Base-by-base conservation (phyloP, 1,140 invertebrate species). In the Anoplophora glabripennis region DNA sequence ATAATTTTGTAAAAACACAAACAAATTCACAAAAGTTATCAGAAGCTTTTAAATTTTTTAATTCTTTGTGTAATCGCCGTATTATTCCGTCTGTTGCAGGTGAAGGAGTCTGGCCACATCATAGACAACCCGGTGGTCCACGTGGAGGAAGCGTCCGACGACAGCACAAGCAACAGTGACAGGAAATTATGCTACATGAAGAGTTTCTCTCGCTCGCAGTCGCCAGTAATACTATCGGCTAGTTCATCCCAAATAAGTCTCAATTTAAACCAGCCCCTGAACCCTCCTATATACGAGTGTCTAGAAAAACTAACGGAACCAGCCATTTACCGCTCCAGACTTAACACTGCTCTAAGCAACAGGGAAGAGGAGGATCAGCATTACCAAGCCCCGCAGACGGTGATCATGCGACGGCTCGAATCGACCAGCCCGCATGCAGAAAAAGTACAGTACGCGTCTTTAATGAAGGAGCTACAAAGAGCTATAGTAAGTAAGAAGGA, bases 381-480 rank as follows among this genome's bases (percentile, higher is more conserved):
- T 44, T 71, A 74, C 68, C 70, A 72, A 46, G 72, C 72, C 5
- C 74, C 74, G 8, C 66, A 70, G 49, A 56, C 64, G 9, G 61
- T 65, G 28, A 61, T 64, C 46, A 64, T 66, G 57, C 46, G 61
- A 11, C 48, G 61, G 7, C 54, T 63, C 3, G 70, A 73, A 35
- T 53, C 64, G 0, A 57, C 55, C 8, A 72, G 61, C 45, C 71
- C 73, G 3, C 58, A 70, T 55, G 54, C 70, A 51, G 66, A 78
- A 65, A 67, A 70, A 48, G 72, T 75, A 7, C 78, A 78, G 54
- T 79, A 79, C 60, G 77, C 77, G 0, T 78, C 77, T 8, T 65
- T 79, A 15, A 77, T 79, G 76, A 72, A 76, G 41, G 78, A 80
- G 63, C 61, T 80, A 7, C 72, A 79, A 52, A 69, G 66, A 48